A percentile compares a stretch with the other conserved stretches of the same genome.
Conservation (phyloP, 2,797 vertebrate genomes). For the Lepus oiostolus region DNA sequence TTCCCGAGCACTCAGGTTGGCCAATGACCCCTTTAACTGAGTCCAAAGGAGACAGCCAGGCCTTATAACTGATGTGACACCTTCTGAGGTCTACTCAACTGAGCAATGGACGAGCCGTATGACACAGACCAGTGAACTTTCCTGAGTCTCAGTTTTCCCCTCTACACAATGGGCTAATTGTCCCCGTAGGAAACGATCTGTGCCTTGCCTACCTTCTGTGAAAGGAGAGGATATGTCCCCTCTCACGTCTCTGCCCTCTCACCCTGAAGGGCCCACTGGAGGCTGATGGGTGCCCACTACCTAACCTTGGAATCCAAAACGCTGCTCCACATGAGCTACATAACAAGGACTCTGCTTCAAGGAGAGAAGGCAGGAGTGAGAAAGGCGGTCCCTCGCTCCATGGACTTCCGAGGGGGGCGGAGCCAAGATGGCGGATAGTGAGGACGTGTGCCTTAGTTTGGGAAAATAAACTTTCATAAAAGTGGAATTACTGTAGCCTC, state of each 20-base stretch:
- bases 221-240: neutral
- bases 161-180: neutral
- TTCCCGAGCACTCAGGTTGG: neutral
- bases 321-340: neutral
- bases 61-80: too few species aligned
- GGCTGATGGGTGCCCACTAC: neutral
- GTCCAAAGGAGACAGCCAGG: neutral
- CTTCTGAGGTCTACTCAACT: neutral
- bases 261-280: neutral
- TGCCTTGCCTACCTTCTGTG: neutral
- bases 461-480: too few species aligned
- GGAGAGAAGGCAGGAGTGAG: neutral
- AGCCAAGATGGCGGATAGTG: too few species aligned
- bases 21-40: neutral
- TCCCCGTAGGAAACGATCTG: neutral
- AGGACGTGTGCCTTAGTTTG: too few species aligned
- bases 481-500: too few species aligned
- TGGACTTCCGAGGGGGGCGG: fast-evolving
- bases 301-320: neutral
- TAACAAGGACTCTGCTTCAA: neutral
- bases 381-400: neutral
- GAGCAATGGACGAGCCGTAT: neutral
- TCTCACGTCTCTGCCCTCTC: neutral
- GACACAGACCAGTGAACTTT: neutral
- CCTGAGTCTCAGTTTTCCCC: neutral